Base-by-base conservation (phyloP, 2,888 invertebrate genomes). In the Pheosia gnoma region DNA sequence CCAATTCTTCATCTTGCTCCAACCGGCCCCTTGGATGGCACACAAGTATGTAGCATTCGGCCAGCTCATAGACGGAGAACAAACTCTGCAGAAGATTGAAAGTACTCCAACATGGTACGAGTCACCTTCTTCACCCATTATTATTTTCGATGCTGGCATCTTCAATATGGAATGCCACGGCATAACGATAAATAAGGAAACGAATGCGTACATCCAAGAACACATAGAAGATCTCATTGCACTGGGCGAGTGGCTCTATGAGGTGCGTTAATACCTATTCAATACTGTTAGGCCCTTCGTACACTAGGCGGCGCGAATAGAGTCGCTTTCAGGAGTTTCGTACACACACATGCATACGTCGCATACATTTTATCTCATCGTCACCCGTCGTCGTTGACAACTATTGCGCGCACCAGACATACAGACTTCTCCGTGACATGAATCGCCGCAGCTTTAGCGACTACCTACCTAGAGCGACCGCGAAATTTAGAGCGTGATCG, bases 11-110 rank as follows among this genome's bases (percentile, higher is more conserved):
- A 91, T 97, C 13, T 92, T 95, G 11, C 87, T 96, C 13, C 95
- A 95, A 84, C 94, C 96, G 5, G 93, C 95, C 5, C 87, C 94
- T 4, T 97, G 96, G 96, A 96, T 97, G 96, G 94, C 95, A 72
- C 88, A 91, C 63, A 95, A 94, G 86, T 96, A 96, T 79, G 96
- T 97, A 5, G 96, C 96, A 3, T 96, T 97, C 81, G 97, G 96
- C 2, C 95, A 96, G 86, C 88, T 96, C 4, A 89, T 96, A 47
- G 95, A 96, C 71, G 96, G 96, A 3, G 95, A 94, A 61, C 85
- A 93, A 56, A 94, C 95, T 11, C 85, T 97, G 51, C 85, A 92
- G 62, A 86, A 85, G 68, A 95, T 97, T 51, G 96, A 96, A 85
- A 80, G 86, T n/a, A 90, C 95, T 5, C 89, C 94, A 0, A 95